These are phyloP conservation scores for Drosophila neotestacea DNA, from an alignment of 2,888 invertebrate genomes.

Conservation along the genomic window DNA sequence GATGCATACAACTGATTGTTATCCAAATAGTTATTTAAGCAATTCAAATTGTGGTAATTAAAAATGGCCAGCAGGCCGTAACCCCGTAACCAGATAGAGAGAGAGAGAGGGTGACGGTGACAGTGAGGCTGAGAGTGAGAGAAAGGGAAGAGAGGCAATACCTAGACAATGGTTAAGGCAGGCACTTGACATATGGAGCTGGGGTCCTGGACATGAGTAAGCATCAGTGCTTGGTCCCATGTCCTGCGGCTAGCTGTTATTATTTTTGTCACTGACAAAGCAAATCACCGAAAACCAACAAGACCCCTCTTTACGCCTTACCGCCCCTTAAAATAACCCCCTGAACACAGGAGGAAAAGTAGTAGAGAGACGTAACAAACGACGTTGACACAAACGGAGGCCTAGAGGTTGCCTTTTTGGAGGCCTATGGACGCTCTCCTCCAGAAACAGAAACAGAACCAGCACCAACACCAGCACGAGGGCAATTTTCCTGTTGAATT, in stretches of 20 bases:
- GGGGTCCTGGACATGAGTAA: slow-evolving; percentile 50
- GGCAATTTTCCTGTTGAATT: slow-evolving; percentile 82
- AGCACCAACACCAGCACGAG: background rate
- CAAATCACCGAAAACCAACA: slow-evolving; percentile 81
- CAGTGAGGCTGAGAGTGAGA: background rate
- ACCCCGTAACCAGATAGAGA: slow-evolving; percentile 3
- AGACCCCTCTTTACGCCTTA: slow-evolving; percentile 5
- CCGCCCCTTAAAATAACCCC: too few relatives aligned
- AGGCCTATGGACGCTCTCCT: slow-evolving; percentile 37
- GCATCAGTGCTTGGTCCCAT: slow-evolving; percentile 39
- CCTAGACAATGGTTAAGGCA: slow-evolving; percentile 49
- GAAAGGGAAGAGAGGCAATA: slow-evolving; percentile 6
- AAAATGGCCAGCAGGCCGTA: slow-evolving; percentile 67
- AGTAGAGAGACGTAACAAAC: slow-evolving; percentile 61
- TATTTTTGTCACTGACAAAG: slow-evolving; percentile 81
- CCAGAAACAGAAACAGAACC: background rate
- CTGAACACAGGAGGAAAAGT: slow-evolving; percentile 2
- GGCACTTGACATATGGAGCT: slow-evolving; percentile 75
- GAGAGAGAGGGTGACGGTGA: background rate
- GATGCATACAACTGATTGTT: slow-evolving; percentile 67
- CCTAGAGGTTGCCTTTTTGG: slow-evolving; percentile 26
- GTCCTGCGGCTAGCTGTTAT: slow-evolving; percentile 75
- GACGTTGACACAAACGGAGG: slow-evolving; percentile 37
- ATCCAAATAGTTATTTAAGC: slow-evolving; percentile 80
- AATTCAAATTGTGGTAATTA: slow-evolving; percentile 81